phyloP scores from a whole-genome alignment of 2,888 invertebrate genomes.

The Pachydiplax longipennis region DNA sequence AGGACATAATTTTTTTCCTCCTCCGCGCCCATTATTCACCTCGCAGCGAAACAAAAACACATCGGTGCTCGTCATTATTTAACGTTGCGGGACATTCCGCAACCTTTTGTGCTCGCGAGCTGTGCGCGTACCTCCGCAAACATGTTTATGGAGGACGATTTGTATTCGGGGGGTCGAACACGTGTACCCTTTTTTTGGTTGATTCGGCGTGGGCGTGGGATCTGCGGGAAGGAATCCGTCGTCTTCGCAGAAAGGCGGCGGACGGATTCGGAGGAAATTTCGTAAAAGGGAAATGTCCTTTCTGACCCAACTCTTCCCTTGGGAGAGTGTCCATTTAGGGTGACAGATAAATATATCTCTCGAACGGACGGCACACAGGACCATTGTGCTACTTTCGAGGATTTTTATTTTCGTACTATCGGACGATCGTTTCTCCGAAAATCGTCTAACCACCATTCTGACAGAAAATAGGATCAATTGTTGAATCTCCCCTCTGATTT shows the following conservation, averaged over 20 bases:
- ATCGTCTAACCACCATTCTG: not conserved
- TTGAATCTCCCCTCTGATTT: too few species aligned
- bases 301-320: not conserved
- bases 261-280: not conserved
- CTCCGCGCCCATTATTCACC: not conserved
- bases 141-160: constrained; percentile 12
- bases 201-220: not conserved
- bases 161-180: constrained; percentile 28
- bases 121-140: constrained; percentile 14
- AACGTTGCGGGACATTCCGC: constrained; percentile 26
- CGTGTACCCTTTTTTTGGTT: not conserved
- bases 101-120: constrained; percentile 5
- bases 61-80: not conserved
- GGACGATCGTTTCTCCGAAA: not conserved
- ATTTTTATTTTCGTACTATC: not conserved
- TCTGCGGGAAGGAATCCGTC: not conserved
- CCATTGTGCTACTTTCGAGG: not conserved
- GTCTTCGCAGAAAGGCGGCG: not conserved
- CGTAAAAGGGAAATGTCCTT: not conserved
- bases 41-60: not conserved
- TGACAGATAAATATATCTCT: not conserved
- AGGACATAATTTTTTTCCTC: not conserved
- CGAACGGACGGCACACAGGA: too few species aligned
- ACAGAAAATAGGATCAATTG: too few species aligned
- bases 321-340: not conserved